Evolutionary conservation across 2,797 vertebrate species (phyloP).

Genomic region (Peromyscus eremicus): DNA sequence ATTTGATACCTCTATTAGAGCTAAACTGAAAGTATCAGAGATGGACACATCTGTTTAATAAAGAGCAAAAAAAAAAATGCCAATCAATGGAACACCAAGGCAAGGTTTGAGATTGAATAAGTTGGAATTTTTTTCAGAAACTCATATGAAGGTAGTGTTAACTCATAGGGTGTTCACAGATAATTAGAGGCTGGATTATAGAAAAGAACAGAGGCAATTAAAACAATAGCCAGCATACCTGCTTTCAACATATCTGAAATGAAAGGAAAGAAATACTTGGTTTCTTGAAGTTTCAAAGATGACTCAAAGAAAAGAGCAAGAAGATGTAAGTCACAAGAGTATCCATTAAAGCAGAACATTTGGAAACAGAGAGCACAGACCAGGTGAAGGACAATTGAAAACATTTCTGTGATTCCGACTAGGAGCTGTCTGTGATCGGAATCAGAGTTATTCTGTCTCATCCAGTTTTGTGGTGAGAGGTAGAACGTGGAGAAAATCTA

Average conservation of each 20-base stretch:
- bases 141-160: conserved; percentile 13
- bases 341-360: neutral
- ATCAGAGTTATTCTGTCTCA: conserved; percentile 7
- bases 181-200: neutral
- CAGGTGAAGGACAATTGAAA: neutral
- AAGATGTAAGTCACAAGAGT: neutral
- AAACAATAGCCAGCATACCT: neutral
- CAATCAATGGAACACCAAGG: neutral
- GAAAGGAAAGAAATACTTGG: neutral
- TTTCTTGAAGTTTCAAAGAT: neutral
- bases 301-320: neutral
- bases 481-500: conserved; percentile 17
- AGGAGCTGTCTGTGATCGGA: conserved; percentile 18
- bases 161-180: conserved; percentile 8
- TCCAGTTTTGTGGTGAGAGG: neutral
- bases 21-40: conserved; percentile 65
- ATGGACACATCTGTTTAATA: conserved; percentile 63
- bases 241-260: neutral
- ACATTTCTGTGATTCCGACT: neutral
- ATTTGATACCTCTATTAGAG: conserved; percentile 67
- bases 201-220: conserved; percentile 17
- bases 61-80: conserved; percentile 45
- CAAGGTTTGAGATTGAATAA: neutral
- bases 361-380: neutral
- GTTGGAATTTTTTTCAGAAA: neutral